phyloP scores from a whole-genome alignment of 37 sponge, comb jelly and placozoan species.

The Petrosia ficiformis region DNA sequence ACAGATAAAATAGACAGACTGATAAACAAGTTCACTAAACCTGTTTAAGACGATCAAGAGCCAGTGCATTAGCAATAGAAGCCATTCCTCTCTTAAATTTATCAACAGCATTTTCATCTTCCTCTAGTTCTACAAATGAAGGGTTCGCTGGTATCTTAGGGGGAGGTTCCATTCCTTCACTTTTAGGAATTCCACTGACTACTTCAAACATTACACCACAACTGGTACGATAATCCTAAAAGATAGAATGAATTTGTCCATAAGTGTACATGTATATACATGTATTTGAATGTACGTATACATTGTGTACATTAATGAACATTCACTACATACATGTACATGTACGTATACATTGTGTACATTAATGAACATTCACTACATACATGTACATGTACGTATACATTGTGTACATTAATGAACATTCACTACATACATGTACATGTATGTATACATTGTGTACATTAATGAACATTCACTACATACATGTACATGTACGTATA shows the following conservation, averaged over 20 bases:
- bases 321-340: no score
- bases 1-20: conserved; percentile 3
- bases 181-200: conserved; percentile 89
- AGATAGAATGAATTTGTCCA: no score
- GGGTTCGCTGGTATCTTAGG: conserved; percentile 73
- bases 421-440: no score
- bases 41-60: conserved; percentile 93
- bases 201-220: conserved; percentile 93
- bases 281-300: no score
- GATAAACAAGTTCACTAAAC: conserved; percentile 14
- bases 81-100: conserved; percentile 89
- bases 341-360: no score
- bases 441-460: no score
- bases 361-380: no score
- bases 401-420: no score
- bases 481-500: neutral
- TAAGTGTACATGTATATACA: no score
- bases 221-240: conserved; percentile 59
- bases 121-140: conserved; percentile 83
- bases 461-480: no score
- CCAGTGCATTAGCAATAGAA: conserved; percentile 77
- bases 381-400: no score
- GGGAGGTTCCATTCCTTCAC: conserved; percentile 78
- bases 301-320: no score
- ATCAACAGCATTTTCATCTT: conserved; percentile 92